phyloP scores from a whole-genome alignment of 2,888 invertebrate species.

The Alcis repandata region DNA sequence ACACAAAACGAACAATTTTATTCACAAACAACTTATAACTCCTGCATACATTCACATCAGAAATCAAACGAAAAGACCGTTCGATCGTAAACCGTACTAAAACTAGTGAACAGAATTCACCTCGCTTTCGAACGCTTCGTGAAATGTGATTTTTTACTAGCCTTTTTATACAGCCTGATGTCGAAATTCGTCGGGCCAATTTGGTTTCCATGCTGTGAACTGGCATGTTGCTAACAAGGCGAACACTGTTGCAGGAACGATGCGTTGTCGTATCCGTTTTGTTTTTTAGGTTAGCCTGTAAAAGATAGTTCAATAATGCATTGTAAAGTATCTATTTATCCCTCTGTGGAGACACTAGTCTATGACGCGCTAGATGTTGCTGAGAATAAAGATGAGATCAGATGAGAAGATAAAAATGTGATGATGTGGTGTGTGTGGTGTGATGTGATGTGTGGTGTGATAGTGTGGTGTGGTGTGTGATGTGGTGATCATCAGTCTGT shows the following conservation, averaged over 20 bases:
- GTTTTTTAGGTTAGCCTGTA: neutral
- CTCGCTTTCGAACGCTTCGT: conserved; percentile 24
- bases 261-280: too few species aligned
- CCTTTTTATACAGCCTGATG: conserved; percentile 8
- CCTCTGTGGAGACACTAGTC: too few species aligned
- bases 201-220: conserved; percentile 31
- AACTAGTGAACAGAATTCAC: conserved; percentile 44
- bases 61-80: conserved; percentile 57
- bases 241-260: neutral
- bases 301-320: too few species aligned
- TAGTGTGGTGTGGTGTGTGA: too few species aligned
- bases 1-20: too few species aligned
- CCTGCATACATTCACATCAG: conserved; percentile 36
- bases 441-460: too few species aligned
- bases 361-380: too few species aligned
- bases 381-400: too few species aligned
- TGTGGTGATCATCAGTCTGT: too few species aligned
- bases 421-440: too few species aligned
- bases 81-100: conserved; percentile 52
- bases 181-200: conserved; percentile 34
- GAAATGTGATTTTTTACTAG: conserved; percentile 38
- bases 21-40: conserved; percentile 6
- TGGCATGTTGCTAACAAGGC: conserved; percentile 27
- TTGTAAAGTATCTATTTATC: too few species aligned
- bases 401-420: too few species aligned